Percentiles rank a stretch among this genome's conserved stretches.
Conservation (phyloP, 1,140 invertebrate species). For the Heliconius eleuchia region DNA sequence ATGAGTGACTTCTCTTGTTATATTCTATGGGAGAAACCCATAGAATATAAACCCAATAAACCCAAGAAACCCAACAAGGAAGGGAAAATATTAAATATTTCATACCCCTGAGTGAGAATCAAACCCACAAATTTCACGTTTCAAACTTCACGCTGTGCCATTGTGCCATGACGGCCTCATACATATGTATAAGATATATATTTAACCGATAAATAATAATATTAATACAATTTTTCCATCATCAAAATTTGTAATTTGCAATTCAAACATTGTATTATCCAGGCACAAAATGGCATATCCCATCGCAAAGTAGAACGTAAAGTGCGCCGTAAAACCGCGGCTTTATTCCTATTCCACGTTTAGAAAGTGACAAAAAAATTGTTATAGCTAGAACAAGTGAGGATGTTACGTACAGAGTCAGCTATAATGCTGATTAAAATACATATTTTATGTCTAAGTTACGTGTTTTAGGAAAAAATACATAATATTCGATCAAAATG, state of each 20-base stretch:
- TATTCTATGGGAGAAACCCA: too few species aligned
- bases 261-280: background rate
- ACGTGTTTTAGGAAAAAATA: background rate
- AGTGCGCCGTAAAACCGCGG: background rate
- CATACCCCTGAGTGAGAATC: too few species aligned
- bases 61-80: too few species aligned
- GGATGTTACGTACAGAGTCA: background rate
- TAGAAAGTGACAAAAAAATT: conserved; percentile 2
- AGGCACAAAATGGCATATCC: background rate
- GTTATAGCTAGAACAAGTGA: background rate
- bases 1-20: too few species aligned
- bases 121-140: too few species aligned
- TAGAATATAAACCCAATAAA: too few species aligned
- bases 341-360: conserved; percentile 1
- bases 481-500: too few species aligned
- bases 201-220: too few species aligned
- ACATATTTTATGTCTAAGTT: background rate
- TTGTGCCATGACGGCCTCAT: too few species aligned
- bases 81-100: too few species aligned
- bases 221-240: background rate
- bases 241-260: background rate
- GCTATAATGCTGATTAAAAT: conserved; percentile 1
- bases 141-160: too few species aligned
- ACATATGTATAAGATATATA: too few species aligned
- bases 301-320: conserved; percentile 1